phyloP scores from a whole-genome alignment of 2,797 vertebrate species.

The Naso thynnoides region DNA sequence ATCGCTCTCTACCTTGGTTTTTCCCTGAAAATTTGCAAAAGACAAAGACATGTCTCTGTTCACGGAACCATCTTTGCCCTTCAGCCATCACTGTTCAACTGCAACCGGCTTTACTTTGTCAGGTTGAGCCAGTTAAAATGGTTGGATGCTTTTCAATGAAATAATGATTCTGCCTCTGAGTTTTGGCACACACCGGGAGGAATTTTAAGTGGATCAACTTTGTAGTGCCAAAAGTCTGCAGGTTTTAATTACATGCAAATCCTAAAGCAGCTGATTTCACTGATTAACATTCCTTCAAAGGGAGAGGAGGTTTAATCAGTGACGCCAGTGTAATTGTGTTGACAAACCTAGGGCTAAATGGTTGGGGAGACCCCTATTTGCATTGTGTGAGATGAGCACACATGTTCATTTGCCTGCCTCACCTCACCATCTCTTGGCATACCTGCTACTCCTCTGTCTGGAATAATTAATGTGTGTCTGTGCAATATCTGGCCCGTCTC shows the following conservation, averaged over 20 bases:
- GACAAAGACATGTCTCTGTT: not conserved
- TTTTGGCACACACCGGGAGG: not conserved
- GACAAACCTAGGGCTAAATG: conserved; percentile 33
- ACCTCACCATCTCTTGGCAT: conserved; percentile 42
- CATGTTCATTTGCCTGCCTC: conserved; percentile 9
- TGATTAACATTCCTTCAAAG: conserved; percentile 39
- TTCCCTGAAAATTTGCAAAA: not conserved
- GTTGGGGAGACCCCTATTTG: conserved; percentile 16
- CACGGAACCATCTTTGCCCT: not conserved
- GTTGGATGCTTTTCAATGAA: not conserved
- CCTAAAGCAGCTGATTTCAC: conserved; percentile 39
- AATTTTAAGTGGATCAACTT: conserved; percentile 15
- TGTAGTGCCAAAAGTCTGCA: conserved; percentile 17
- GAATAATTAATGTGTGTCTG: conserved; percentile 28
- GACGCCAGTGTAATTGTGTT: conserved; percentile 45
- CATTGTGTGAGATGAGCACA: conserved; percentile 10
- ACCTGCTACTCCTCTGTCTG: conserved; percentile 57
- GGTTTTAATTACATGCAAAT: conserved; percentile 32
- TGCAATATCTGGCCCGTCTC: conserved; percentile 67
- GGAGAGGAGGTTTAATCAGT: conserved; percentile 37
- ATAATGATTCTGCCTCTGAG: not conserved
- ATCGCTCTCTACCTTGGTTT: not conserved
- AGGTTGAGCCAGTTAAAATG: not conserved
- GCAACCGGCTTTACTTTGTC: not conserved
- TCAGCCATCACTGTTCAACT: not conserved